phyloP scores from a whole-genome alignment of 2,888 invertebrate genomes.

The Antheraea assamensis region DNA sequence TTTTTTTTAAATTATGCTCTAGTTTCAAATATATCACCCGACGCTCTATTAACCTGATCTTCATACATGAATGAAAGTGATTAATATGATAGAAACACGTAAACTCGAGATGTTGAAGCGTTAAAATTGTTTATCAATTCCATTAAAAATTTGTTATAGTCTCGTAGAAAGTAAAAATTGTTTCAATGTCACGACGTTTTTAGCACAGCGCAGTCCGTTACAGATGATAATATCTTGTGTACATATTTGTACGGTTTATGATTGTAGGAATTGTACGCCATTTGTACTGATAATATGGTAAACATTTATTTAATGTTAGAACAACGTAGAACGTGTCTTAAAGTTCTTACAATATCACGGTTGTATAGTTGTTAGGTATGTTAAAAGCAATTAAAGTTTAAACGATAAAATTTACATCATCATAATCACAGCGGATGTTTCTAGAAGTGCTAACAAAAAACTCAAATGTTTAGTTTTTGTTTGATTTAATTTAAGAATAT shows the following conservation, averaged over 20 bases:
- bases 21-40: slow-evolving; percentile 13
- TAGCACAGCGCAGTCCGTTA: slow-evolving; percentile 2
- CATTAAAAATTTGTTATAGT: slow-evolving; percentile 11
- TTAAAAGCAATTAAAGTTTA: slow-evolving; percentile 2
- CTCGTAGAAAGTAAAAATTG: slow-evolving; percentile 22
- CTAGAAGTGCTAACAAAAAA: not conserved
- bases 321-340: slow-evolving; percentile 3
- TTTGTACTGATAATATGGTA: slow-evolving; percentile 7
- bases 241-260: slow-evolving; percentile 18
- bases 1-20: not conserved
- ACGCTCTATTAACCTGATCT: slow-evolving; percentile 7
- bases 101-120: not conserved
- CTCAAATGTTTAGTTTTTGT: not conserved
- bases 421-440: slow-evolving; percentile 1
- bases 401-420: not conserved
- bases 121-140: slow-evolving; percentile 13
- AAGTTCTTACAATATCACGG: not conserved
- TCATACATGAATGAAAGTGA: slow-evolving; percentile 13
- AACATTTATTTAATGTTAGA: slow-evolving; percentile 15
- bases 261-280: slow-evolving; percentile 15
- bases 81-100: slow-evolving; percentile 5
- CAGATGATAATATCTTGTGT: slow-evolving; percentile 19
- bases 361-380: not conserved
- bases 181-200: slow-evolving; percentile 19
- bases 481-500: not conserved